These are phyloP conservation scores for Brevimyrus niger DNA, from an alignment of 2,113 vertebrate species.

Conservation along the genomic window DNA sequence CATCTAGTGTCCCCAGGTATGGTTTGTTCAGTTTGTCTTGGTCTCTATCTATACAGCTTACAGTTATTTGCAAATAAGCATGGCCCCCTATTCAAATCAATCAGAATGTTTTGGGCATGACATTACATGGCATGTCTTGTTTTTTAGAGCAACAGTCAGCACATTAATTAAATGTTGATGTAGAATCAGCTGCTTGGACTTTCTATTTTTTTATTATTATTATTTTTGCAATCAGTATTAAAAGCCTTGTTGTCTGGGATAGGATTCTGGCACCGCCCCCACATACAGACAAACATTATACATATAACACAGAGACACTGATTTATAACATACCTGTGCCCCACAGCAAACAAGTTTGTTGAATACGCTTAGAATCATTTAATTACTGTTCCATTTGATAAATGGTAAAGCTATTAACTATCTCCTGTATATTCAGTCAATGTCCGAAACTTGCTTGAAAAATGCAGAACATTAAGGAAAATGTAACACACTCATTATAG, in stretches of 20 bases:
- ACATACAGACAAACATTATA: not conserved
- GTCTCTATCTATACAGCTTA: not conserved
- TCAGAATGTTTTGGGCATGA: not conserved
- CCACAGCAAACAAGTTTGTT: not conserved
- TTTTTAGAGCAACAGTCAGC: not conserved
- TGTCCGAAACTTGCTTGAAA: not conserved
- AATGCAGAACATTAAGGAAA: not conserved
- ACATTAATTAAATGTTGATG: not conserved
- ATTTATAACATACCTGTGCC: not conserved
- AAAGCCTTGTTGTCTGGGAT: not conserved
- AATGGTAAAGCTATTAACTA: conserved; percentile 9
- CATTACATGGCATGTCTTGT: not conserved
- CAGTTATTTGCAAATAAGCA: not conserved
- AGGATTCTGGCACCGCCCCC: not conserved
- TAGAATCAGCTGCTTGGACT: not conserved
- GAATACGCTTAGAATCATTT: conserved; percentile 10
- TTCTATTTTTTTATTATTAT: not conserved
- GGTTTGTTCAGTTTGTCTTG: not conserved
- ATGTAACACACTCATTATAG: not conserved
- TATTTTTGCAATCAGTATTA: not conserved
- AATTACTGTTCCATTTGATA: conserved; percentile 11
- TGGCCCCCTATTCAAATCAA: not conserved
- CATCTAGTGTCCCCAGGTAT: not conserved
- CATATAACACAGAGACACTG: not conserved
- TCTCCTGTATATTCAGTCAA: not conserved